Conservation (phyloP, 2,888 invertebrate species). For the Perizoma affinitatum region DNA sequence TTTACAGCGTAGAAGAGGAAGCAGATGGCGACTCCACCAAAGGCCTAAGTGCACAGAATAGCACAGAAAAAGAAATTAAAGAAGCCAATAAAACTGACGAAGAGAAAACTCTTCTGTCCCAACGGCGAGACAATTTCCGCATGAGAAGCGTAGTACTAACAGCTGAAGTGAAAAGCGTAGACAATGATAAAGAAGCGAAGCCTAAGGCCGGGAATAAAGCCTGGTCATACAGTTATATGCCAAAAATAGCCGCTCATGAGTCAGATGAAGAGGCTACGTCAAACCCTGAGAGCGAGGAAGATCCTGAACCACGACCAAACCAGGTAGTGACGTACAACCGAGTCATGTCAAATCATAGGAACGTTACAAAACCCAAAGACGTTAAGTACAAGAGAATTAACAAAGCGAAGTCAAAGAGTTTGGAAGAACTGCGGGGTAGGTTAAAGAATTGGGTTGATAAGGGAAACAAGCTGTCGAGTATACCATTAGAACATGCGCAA, state of each 20-base stretch:
- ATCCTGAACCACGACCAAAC: slow-evolving; percentile 67
- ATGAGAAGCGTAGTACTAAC: slow-evolving; percentile 77
- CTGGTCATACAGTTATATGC: slow-evolving; percentile 81
- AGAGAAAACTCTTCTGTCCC: slow-evolving; percentile 78
- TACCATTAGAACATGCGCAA: slow-evolving; percentile 87
- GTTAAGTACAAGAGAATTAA: slow-evolving; percentile 96
- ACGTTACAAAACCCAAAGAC: slow-evolving; percentile 95
- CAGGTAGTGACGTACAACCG: slow-evolving; percentile 91
- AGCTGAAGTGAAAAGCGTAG: slow-evolving; percentile 75
- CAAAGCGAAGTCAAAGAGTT: slow-evolving; percentile 94
- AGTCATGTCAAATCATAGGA: slow-evolving; percentile 95
- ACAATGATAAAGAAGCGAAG: slow-evolving; percentile 70
- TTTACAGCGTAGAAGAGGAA: slow-evolving; percentile 94
- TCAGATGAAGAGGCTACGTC: slow-evolving; percentile 76
- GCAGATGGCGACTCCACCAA: slow-evolving; percentile 86
- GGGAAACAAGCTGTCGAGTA: slow-evolving; percentile 87
- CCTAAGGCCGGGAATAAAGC: slow-evolving; percentile 59
- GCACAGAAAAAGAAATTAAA: slow-evolving; percentile 77
- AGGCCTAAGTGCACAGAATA: slow-evolving; percentile 78
- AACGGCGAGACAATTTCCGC: slow-evolving; percentile 77
- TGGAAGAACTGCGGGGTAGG: slow-evolving; percentile 92
- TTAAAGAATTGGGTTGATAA: slow-evolving; percentile 94
- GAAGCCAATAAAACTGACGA: slow-evolving; percentile 77
- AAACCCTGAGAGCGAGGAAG: slow-evolving; percentile 74
- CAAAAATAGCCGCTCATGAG: slow-evolving; percentile 73